These are phyloP conservation scores for Gymnorhina tibicen DNA, from an alignment of 2,113 vertebrate genomes.

Conservation along the genomic window DNA sequence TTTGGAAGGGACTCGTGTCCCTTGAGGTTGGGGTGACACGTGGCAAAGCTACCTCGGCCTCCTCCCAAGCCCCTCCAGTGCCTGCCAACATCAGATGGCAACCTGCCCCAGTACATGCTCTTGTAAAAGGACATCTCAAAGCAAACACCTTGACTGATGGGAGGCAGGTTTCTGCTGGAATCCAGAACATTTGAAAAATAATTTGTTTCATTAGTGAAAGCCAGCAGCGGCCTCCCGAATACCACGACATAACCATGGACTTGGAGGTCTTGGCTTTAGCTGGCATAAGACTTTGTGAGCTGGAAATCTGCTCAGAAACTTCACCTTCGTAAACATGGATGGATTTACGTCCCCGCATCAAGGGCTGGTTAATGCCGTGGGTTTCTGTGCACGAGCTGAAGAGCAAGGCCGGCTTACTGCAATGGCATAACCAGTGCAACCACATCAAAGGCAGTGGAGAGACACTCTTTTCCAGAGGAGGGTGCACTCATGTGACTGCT, in stretches of 20 bases:
- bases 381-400: neutral
- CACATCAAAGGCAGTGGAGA: neutral
- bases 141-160: neutral
- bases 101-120: neutral
- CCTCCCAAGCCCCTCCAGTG: neutral
- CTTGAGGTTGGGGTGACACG: neutral
- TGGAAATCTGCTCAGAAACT: neutral
- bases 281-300: neutral
- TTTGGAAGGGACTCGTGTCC: neutral
- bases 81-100: neutral
- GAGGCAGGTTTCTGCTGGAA: neutral
- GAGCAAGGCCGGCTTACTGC: neutral
- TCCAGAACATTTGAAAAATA: neutral
- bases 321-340: rapidly evolving
- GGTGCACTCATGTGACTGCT: neutral
- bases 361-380: neutral
- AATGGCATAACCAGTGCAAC: neutral
- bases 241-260: neutral
- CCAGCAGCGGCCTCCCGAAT: neutral
- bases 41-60: neutral
- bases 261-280: neutral
- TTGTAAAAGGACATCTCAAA: neutral
- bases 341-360: neutral
- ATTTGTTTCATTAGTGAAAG: neutral
- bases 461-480: neutral